These are phyloP conservation scores for Oikopleura albicans DNA, from an alignment of 23 tunicate species.

Conservation along the genomic window DNA sequence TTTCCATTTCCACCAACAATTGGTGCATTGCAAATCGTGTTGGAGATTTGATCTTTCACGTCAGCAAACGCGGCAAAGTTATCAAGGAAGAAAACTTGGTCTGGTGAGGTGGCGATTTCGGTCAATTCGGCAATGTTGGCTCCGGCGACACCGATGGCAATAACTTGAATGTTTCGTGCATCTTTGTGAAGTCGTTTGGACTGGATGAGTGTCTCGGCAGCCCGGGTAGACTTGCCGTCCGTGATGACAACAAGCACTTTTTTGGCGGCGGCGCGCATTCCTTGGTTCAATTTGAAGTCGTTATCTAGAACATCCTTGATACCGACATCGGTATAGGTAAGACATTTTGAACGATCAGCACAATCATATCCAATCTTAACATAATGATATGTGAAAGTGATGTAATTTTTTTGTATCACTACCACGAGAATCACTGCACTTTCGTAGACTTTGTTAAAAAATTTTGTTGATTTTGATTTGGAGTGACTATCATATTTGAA, in stretches of 20 bases:
- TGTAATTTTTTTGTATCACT: no score
- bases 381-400: no score
- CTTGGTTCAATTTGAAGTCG: not conserved
- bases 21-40: not conserved
- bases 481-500: no score
- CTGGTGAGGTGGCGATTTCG: not conserved
- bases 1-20: not conserved
- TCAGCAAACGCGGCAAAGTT: not conserved
- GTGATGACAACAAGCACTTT: not conserved
- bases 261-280: not conserved
- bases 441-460: no score
- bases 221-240: not conserved
- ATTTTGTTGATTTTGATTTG: no score
- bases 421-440: no score
- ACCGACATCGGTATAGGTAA: not conserved
- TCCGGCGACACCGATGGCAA: slow-evolving; percentile 8
- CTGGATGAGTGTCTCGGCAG: not conserved
- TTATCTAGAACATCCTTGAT: not conserved
- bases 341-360: not conserved
- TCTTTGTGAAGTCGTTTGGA: not conserved
- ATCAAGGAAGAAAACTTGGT: not conserved
- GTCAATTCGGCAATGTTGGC: not conserved
- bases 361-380: not conserved
- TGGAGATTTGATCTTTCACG: not conserved
- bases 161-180: not conserved